Conservation (phyloP, 2,113 vertebrate genomes). For the Hemichromis elongatus region DNA sequence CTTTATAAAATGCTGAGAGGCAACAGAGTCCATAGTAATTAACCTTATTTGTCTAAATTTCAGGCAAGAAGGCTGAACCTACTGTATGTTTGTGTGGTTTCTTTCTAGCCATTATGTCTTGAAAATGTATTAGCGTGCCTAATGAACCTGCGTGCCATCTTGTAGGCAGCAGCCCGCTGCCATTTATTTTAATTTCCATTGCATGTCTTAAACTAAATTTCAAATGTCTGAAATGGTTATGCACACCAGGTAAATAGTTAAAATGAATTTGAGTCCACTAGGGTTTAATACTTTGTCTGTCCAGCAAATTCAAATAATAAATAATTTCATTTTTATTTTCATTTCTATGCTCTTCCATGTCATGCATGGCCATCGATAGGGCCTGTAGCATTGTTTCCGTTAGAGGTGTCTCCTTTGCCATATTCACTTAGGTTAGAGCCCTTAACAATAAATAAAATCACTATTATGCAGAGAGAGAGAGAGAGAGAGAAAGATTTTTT, state of each 20-base stretch:
- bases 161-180: neutral
- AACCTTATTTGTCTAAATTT: constrained; percentile 9
- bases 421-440: neutral
- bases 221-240: neutral
- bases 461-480: neutral
- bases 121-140: constrained; percentile 41
- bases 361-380: constrained; percentile 32
- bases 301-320: constrained; percentile 50
- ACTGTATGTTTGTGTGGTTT: neutral
- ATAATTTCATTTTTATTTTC: constrained; percentile 20
- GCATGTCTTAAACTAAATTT: constrained; percentile 4
- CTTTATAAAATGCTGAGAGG: neutral
- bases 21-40: constrained; percentile 8
- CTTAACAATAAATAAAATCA: constrained; percentile 8
- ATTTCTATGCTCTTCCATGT: neutral
- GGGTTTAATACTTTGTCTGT: neutral
- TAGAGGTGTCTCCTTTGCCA: constrained; percentile 36
- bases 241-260: neutral
- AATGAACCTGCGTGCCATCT: constrained; percentile 46
- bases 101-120: neutral
- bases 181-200: constrained; percentile 33
- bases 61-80: neutral
- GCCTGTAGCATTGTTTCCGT: neutral
- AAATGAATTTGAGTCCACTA: neutral
- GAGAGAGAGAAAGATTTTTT: too few species aligned